A percentile compares a stretch with the other conserved stretches of the same genome.
phyloP scores from a whole-genome alignment of 2,888 invertebrate genomes.

The Drosophila demipolita region DNA sequence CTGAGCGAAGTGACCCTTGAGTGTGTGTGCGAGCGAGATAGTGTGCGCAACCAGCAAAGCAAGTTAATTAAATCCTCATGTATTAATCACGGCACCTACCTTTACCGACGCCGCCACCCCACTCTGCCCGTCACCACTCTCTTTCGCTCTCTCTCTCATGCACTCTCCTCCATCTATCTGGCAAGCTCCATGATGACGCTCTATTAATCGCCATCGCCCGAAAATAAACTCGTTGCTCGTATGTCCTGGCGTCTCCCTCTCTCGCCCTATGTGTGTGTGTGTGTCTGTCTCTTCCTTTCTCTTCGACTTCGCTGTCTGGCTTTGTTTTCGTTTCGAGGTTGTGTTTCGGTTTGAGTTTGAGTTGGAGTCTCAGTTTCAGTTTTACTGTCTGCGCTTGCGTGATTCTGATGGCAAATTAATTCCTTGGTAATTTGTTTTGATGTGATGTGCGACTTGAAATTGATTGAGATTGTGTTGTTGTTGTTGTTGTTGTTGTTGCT shows the following conservation, averaged over 20 bases:
- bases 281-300: background rate
- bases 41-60: slow-evolving; percentile 57
- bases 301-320: slow-evolving; percentile 7
- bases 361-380: slow-evolving; percentile 46
- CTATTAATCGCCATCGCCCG: slow-evolving; percentile 74
- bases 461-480: slow-evolving; percentile 81
- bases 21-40: slow-evolving; percentile 58
- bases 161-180: slow-evolving; percentile 3
- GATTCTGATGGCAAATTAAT: slow-evolving; percentile 83
- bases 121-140: background rate
- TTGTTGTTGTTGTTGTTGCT: slow-evolving; percentile 55
- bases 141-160: background rate
- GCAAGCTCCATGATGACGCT: slow-evolving; percentile 45
- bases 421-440: slow-evolving; percentile 83
- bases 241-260: slow-evolving; percentile 34
- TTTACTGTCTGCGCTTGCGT: slow-evolving; percentile 75
- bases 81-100: slow-evolving; percentile 82
- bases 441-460: slow-evolving; percentile 80
- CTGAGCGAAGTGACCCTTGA: slow-evolving; percentile 19
- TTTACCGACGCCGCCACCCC: slow-evolving; percentile 4
- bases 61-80: slow-evolving; percentile 83
- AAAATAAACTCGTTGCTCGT: slow-evolving; percentile 48
- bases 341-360: slow-evolving; percentile 19
- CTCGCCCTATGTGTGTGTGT: slow-evolving; percentile 4
- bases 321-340: slow-evolving; percentile 13